Evolutionary conservation across 2,888 invertebrate genomes (phyloP).

Genomic region (Tribolium freemani): DNA sequence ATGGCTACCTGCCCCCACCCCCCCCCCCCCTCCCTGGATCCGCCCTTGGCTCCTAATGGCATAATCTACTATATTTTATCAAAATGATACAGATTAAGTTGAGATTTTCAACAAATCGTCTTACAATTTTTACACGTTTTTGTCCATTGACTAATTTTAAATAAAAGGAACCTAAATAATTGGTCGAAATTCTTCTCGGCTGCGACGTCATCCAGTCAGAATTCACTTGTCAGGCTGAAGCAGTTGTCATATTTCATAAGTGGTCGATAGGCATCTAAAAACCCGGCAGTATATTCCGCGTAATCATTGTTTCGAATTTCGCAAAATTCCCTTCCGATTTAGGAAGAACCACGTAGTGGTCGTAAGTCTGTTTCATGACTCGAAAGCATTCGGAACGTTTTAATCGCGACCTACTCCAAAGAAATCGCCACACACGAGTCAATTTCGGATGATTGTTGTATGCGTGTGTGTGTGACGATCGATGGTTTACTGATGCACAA

Average conservation of each 20-base stretch:
- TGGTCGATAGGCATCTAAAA: not conserved
- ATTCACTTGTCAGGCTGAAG: conserved; percentile 22
- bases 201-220: conserved; percentile 3
- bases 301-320: conserved; percentile 1
- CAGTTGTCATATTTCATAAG: conserved; percentile 23
- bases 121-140: too few species aligned
- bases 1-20: too few species aligned
- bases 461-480: conserved; percentile 34
- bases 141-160: too few species aligned
- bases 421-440: conserved; percentile 39
- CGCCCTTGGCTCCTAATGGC: too few species aligned
- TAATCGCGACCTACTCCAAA: conserved; percentile 55
- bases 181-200: conserved; percentile 9
- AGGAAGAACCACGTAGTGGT: conserved; percentile 54
- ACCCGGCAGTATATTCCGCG: not conserved
- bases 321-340: conserved; percentile 36
- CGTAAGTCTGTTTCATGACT: conserved; percentile 57
- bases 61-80: too few species aligned
- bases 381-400: conserved; percentile 59
- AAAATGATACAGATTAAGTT: too few species aligned
- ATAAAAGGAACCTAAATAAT: too few species aligned
- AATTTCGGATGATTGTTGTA: conserved; percentile 41
- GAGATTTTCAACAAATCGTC: too few species aligned
- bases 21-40: too few species aligned
- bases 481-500: conserved; percentile 48